Percentiles rank a stretch among this genome's conserved stretches.
These are phyloP conservation scores for Psittacula derbiana DNA, from an alignment of 2,797 vertebrate species.

Conservation along the genomic window DNA sequence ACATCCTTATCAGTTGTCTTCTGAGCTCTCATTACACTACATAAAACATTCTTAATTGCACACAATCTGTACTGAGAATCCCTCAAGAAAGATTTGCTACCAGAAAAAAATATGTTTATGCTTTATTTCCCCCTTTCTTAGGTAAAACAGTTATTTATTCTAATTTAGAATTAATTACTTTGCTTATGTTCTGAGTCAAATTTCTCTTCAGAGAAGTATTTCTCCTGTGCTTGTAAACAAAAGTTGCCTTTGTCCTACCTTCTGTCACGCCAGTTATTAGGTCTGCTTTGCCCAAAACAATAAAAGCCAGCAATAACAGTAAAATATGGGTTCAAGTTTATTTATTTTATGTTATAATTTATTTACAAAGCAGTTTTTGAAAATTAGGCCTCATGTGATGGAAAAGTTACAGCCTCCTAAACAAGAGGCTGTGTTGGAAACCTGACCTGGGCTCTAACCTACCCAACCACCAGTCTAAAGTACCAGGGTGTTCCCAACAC, in stretches of 20 bases:
- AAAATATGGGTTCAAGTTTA: not conserved
- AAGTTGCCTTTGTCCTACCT: not conserved
- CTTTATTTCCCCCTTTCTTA: not conserved
- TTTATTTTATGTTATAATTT: conserved; percentile 15
- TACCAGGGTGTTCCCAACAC: not conserved
- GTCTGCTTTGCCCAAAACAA: conserved; percentile 6
- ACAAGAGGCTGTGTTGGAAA: not conserved
- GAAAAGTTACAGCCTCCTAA: not conserved
- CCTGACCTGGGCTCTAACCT: not conserved
- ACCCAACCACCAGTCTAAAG: not conserved
- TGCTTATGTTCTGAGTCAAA: not conserved
- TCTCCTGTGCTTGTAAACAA: not conserved
- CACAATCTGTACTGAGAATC: not conserved
- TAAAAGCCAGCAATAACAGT: not conserved
- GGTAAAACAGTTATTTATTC: conserved; percentile 36
- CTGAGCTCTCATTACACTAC: not conserved
- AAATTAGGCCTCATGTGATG: not conserved
- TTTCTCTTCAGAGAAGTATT: not conserved
- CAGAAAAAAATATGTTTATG: not conserved
- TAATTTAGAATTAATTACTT: conserved; percentile 50
- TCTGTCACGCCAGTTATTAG: conserved; percentile 3
- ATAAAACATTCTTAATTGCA: not conserved
- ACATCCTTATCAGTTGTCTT: not conserved
- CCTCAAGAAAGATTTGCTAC: conserved; percentile 11
- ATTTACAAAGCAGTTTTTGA: not conserved